These are phyloP conservation scores for Anser cygnoides DNA, from an alignment of 2,113 vertebrate genomes.

Conservation along the genomic window DNA sequence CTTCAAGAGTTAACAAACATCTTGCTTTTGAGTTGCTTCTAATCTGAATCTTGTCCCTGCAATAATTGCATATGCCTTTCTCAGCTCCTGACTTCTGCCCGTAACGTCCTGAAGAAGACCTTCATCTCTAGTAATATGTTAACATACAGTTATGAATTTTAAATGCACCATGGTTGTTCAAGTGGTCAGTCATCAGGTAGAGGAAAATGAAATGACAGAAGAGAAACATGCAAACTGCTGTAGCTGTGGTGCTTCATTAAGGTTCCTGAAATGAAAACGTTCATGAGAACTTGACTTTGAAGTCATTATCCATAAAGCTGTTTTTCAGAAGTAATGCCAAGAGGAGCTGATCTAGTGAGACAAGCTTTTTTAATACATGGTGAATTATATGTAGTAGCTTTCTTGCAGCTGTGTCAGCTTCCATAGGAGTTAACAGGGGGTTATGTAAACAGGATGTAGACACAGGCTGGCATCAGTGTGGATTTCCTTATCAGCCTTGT, in stretches of 20 bases:
- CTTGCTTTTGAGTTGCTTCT: not conserved
- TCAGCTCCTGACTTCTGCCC: not conserved
- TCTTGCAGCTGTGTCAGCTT: constrained; percentile 24
- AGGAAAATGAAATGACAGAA: not conserved
- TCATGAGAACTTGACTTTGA: constrained; percentile 10
- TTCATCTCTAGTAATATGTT: not conserved
- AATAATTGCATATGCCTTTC: not conserved
- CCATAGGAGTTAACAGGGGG: not conserved
- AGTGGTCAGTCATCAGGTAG: not conserved
- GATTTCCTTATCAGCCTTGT: constrained; percentile 25
- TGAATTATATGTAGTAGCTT: not conserved
- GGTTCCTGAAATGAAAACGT: not conserved
- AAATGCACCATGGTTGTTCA: not conserved
- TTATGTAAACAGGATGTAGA: not conserved
- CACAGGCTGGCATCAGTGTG: not conserved
- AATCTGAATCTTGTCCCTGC: not conserved
- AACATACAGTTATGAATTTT: constrained; percentile 3
- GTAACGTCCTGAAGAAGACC: not conserved
- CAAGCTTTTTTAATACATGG: not conserved
- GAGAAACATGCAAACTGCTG: not conserved
- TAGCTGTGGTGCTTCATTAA: constrained; percentile 16
- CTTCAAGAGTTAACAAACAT: not conserved
- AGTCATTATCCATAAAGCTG: not conserved
- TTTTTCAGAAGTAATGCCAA: constrained; percentile 13
- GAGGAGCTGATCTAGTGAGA: not conserved